These are phyloP conservation scores for Meloidogyne hapla DNA, from an alignment of 1,140 invertebrate genomes.

Conservation along the genomic window DNA sequence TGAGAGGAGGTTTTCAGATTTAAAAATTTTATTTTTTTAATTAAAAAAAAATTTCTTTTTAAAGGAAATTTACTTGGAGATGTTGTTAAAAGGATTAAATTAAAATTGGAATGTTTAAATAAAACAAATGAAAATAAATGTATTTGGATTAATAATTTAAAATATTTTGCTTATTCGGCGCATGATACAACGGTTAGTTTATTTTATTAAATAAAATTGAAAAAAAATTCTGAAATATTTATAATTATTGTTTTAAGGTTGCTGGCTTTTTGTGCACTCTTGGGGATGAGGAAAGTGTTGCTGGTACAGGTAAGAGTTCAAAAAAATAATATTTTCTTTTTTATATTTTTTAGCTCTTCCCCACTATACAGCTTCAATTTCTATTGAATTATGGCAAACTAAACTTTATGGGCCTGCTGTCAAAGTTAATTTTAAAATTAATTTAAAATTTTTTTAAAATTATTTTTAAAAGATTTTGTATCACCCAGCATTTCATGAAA, in stretches of 20 bases:
- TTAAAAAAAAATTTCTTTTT: conserved; percentile 8
- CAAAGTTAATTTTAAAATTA: conserved; percentile 28
- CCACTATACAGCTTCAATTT: conserved; percentile 54
- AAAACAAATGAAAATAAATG: conserved; percentile 30
- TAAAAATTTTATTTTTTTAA: background rate
- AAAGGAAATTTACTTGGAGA: conserved; percentile 43
- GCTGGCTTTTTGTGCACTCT: conserved; percentile 52
- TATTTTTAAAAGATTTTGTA: conserved; percentile 47
- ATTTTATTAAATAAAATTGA: no score
- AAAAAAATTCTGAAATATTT: no score
- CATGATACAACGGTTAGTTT: conserved; percentile 56
- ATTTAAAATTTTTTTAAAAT: background rate
- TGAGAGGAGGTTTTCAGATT: conserved; percentile 41
- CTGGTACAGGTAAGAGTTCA: conserved; percentile 24
- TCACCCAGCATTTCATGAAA: conserved; percentile 52
- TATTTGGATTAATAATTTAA: conserved; percentile 48
- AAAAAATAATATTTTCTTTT: background rate
- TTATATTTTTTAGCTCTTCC: conserved; percentile 42
- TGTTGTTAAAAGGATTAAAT: conserved; percentile 46
- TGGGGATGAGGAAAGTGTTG: conserved; percentile 52
- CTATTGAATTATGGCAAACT: conserved; percentile 52
- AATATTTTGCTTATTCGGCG: conserved; percentile 60
- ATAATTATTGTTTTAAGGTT: no score
- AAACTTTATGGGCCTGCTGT: conserved; percentile 43
- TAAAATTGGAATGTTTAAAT: conserved; percentile 41